Evolutionary conservation across 2,797 vertebrate genomes (phyloP).

Genomic region (Melanotaenia maccullochi): DNA sequence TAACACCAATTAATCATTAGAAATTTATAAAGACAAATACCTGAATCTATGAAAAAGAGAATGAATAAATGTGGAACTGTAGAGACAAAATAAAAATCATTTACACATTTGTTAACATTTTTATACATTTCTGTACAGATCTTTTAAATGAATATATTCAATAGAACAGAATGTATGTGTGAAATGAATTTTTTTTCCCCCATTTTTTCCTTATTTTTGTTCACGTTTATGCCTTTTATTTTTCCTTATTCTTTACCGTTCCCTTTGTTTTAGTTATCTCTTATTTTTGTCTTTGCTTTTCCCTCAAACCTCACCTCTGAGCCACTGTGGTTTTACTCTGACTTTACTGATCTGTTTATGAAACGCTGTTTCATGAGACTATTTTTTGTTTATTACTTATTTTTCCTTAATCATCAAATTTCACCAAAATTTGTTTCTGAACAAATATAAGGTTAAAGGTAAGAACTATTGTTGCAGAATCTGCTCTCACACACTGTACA

Average conservation of each 20-base stretch:
- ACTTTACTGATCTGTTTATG: not conserved
- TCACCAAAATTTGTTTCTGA: not conserved
- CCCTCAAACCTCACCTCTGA: not conserved
- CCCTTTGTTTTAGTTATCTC: not conserved
- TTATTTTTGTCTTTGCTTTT: not conserved
- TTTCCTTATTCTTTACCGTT: not conserved
- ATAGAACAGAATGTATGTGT: too few species aligned
- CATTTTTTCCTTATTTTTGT: too few species aligned
- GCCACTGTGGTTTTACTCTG: too few species aligned
- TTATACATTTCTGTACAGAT: not conserved
- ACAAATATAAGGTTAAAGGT: not conserved
- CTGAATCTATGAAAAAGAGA: too few species aligned
- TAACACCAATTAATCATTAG: not conserved
- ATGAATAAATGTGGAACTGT: not conserved
- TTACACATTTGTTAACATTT: not conserved
- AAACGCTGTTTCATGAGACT: not conserved
- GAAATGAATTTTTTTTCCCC: too few species aligned
- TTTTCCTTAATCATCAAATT: not conserved
- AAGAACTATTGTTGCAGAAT: not conserved
- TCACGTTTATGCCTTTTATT: not conserved
- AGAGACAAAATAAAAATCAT: not conserved
- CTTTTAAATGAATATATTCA: not conserved
- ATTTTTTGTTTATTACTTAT: not conserved
- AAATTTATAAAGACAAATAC: too few species aligned
- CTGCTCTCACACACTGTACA: not conserved